Evolutionary conservation across 1,140 invertebrate species (phyloP).

Genomic region (Apis mellifera): Amel_HAv3.1 CM009942.2:4553501-4554000

Average conservation of each 20-base stretch:
- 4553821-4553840: background rate
- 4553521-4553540: no score
- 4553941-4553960: constrained; percentile 54
- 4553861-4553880: constrained; percentile 67
- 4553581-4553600: no score
- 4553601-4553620: no score
- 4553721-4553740: background rate
- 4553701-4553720: no score
- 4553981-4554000: background rate
- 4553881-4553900: constrained; percentile 67
- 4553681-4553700: no score
- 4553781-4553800: background rate
- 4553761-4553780: background rate
- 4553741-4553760: background rate
- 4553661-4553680: no score
- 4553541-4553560: no score
- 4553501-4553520: background rate
- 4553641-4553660: no score
- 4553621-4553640: no score
- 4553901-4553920: constrained; percentile 48
- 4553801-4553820: background rate
- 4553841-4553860: constrained; percentile 59
- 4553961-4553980: background rate
- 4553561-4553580: no score
- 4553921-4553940: constrained; percentile 39